Percentiles rank a stretch among this genome's conserved stretches.
Conservation (phyloP, 2,888 invertebrate species). For the Leptura quadrifasciata region DNA sequence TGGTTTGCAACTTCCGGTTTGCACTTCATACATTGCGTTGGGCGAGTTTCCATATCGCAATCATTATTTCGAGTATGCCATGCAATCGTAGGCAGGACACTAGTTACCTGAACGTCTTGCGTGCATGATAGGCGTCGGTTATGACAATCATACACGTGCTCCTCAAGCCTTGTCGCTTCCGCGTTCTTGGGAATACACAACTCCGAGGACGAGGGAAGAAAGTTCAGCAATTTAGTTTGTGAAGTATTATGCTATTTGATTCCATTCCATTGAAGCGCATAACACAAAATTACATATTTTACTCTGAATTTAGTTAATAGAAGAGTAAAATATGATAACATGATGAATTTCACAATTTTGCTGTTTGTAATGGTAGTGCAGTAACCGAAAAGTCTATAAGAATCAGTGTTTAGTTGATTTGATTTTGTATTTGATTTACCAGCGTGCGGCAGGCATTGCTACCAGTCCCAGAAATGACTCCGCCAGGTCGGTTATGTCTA, state of each 20-base stretch:
- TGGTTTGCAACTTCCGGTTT: slow-evolving; percentile 51
- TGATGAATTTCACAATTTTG: no score
- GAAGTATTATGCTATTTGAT: neutral
- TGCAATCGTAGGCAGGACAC: slow-evolving; percentile 32
- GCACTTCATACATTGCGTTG: slow-evolving; percentile 32
- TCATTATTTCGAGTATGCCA: slow-evolving; percentile 37
- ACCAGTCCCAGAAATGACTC: no score
- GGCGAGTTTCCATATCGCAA: slow-evolving; percentile 38
- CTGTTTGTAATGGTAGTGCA: no score
- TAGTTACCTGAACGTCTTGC: slow-evolving; percentile 42
- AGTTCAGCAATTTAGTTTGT: neutral
- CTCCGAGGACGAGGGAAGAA: neutral
- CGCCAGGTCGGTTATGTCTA: no score
- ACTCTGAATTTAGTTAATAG: no score
- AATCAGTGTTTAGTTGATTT: no score
- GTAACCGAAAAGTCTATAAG: no score
- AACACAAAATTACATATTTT: no score
- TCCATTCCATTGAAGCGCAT: no score
- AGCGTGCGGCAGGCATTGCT: no score
- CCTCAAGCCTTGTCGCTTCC: slow-evolving; percentile 24
- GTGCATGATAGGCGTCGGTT: slow-evolving; percentile 56
- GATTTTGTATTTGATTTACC: no score
- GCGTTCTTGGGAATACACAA: slow-evolving; percentile 6
- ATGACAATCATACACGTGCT: slow-evolving; percentile 53
- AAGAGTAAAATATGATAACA: no score